A percentile compares a stretch with the other conserved stretches of the same genome.
These are phyloP conservation scores for Stercorarius parasiticus DNA, from an alignment of 2,113 vertebrate genomes.

Conservation along the genomic window DNA sequence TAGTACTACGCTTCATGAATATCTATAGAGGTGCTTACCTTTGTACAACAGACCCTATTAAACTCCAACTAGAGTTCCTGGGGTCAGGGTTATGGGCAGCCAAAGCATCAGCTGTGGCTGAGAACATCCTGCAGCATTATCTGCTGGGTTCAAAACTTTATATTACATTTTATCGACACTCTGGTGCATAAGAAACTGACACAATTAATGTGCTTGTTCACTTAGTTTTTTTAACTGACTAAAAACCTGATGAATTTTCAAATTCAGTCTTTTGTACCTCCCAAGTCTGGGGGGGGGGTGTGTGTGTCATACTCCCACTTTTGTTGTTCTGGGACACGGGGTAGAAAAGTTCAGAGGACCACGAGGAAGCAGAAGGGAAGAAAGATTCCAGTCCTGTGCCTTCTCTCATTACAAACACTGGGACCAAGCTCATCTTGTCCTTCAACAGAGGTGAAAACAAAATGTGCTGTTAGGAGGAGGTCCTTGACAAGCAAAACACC, in stretches of 20 bases:
- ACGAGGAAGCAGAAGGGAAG: neutral
- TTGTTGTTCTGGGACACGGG: neutral
- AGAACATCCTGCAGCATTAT: neutral
- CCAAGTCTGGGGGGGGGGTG: too few relatives aligned
- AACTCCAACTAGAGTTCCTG: neutral
- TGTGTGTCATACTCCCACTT: neutral
- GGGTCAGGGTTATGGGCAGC: neutral
- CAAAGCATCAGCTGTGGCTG: neutral
- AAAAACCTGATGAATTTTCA: neutral
- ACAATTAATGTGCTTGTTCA: neutral
- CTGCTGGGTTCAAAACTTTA: neutral
- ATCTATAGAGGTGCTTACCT: neutral
- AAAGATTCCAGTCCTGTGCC: neutral
- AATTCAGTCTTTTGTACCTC: neutral
- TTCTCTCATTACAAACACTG: neutral
- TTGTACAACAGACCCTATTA: neutral
- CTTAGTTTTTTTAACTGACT: neutral
- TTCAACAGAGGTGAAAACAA: neutral
- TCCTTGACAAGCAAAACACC: neutral
- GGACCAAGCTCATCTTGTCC: neutral
- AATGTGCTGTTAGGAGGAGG: neutral
- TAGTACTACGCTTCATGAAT: neutral
- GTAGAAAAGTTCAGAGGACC: neutral
- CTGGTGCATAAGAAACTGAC: fast-evolving
- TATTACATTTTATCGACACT: neutral